phyloP scores from a whole-genome alignment of 2,888 invertebrate genomes.

The Shargacucullia verbasci region DNA sequence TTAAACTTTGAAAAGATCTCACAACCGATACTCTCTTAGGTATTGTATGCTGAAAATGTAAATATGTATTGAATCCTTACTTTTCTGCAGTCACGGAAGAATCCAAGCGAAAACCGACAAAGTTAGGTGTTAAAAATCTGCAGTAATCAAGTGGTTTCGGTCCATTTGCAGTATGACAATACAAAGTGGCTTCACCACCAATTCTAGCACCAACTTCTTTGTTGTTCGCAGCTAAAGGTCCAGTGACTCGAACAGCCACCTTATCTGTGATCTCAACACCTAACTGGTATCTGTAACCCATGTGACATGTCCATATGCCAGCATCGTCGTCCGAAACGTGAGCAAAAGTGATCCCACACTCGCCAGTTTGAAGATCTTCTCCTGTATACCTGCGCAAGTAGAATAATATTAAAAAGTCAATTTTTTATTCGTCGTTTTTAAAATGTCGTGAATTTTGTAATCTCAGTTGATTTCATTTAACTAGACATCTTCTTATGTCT shows the following conservation, averaged over 20 bases:
- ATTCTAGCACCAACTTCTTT: constrained; percentile 59
- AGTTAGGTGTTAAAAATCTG: constrained; percentile 79
- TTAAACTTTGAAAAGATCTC: too few species aligned
- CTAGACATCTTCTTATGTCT: too few species aligned
- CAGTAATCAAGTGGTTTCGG: constrained; percentile 82
- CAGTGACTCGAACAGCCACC: constrained; percentile 79
- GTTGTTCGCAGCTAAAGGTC: constrained; percentile 77
- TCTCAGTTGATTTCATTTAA: too few species aligned
- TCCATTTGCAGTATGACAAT: constrained; percentile 81
- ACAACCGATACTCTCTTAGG: too few species aligned
- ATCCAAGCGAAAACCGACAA: constrained; percentile 79
- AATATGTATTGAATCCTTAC: constrained; percentile 66
- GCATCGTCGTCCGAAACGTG: constrained; percentile 69
- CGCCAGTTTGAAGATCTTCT: constrained; percentile 77
- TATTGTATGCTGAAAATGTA: too few species aligned
- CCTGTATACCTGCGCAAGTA: constrained; percentile 76
- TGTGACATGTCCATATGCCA: constrained; percentile 85
- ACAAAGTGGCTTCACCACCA: constrained; percentile 69
- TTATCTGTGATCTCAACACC: constrained; percentile 76
- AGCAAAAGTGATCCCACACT: constrained; percentile 82
- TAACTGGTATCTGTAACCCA: constrained; percentile 74
- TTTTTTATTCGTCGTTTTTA: not conserved
- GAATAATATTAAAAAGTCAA: not conserved
- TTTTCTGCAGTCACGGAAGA: constrained; percentile 72
- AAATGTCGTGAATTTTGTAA: too few species aligned